phyloP scores from a whole-genome alignment of 1,140 invertebrate genomes.

The Camponotus vicinus region DNA sequence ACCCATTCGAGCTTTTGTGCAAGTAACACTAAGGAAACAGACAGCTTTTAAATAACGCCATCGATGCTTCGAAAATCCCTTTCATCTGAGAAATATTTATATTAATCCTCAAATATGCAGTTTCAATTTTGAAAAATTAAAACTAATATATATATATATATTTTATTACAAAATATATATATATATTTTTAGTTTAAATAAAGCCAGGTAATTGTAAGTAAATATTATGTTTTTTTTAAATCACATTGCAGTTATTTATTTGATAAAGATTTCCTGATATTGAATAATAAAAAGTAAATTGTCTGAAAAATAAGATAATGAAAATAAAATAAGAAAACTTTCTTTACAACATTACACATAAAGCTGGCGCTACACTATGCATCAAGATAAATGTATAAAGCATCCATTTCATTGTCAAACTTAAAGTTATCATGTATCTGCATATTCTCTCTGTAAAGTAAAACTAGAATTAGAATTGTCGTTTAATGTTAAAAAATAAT shows the following conservation, averaged over 20 bases:
- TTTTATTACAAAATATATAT: too few species aligned
- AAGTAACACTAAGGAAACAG: slow-evolving; percentile 50
- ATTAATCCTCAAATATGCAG: neutral
- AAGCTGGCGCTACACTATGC: too few species aligned
- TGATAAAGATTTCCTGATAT: neutral
- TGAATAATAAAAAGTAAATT: neutral
- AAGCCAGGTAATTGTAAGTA: neutral
- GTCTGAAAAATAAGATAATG: neutral
- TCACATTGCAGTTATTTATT: neutral
- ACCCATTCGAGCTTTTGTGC: slow-evolving; percentile 80
- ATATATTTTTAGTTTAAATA: too few species aligned
- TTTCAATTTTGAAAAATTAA: neutral
- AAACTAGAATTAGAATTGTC: too few species aligned
- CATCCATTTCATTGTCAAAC: too few species aligned
- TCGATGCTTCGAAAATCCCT: neutral
- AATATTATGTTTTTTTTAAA: neutral
- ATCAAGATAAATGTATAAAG: too few species aligned
- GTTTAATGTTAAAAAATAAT: too few species aligned
- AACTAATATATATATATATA: too few species aligned
- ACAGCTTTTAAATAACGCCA: neutral
- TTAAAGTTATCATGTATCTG: too few species aligned
- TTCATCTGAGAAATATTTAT: neutral
- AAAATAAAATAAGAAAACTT: too few species aligned
- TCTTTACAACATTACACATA: too few species aligned
- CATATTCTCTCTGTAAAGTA: too few species aligned